Base-by-base conservation (phyloP, 2,888 invertebrate species). In the Synanthedon formicaeformis region DNA sequence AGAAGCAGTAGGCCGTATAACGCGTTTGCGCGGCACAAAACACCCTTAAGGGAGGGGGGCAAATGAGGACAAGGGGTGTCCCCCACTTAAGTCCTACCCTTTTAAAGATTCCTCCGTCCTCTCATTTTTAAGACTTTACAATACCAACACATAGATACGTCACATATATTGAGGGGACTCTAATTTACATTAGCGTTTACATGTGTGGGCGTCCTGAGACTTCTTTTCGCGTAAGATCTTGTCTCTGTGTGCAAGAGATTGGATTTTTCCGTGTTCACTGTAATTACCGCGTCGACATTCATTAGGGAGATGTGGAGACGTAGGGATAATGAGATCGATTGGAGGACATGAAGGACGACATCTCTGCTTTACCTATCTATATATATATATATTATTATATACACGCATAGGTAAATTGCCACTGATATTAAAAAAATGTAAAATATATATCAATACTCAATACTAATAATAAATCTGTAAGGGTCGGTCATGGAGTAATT, bases 71-170 rank as follows among this genome's bases (percentile, higher is more conserved):
- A 67, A 64, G 73, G 78, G 66, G 63, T 56, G 53, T 63, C 76
- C 72, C 73, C 82, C 78, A 72, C 79, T 82, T 81, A 82, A 86
- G 81, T 79, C 83, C 80, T 86, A 86, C 86, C 87, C 87, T 85
- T 83, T 86, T 78, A 86, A 86, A 86, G 86, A 86, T 86, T 85
- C 81, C 81, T 65, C 74, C 80, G 84, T 82, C 82, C 81, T 83
- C 80, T 83, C 81, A 85, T 87, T 86, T 87, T 87, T 87, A 86
- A 87, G 87, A 85, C 83, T 85, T 84, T 82, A 83, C 84, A 85
- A 84, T 85, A 82, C 84, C 70, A 77, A 80, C 81, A 82, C 79
- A 83, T 71, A 78, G 74, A 74, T 23, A 23, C 71, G 68, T 60
- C 56, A 63, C 69, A 72, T 73, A 70, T 67, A 71, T 73, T 62